Conservation (phyloP, 2,797 vertebrate species). For the Acanthiza pusilla region DNA sequence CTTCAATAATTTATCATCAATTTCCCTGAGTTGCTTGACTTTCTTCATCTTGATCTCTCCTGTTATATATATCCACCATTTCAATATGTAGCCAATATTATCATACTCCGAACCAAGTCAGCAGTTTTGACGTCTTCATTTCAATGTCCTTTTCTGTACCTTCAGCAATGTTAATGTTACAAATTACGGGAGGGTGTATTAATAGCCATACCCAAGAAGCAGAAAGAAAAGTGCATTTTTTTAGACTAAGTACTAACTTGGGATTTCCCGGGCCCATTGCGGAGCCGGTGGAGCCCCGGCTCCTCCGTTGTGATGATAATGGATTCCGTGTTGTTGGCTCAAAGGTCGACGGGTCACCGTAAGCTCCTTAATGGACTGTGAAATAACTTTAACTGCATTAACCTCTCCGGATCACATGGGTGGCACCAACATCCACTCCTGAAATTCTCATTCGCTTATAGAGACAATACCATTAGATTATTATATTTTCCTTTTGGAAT, state of each 20-base stretch:
- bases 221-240: constrained; percentile 81
- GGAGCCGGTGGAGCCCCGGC: constrained; percentile 80
- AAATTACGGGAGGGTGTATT: constrained; percentile 84
- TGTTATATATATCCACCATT: constrained; percentile 60
- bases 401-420: constrained; percentile 93
- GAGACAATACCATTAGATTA: constrained; percentile 92
- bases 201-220: constrained; percentile 82
- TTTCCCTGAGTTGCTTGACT: constrained; percentile 58
- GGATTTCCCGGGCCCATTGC: constrained; percentile 86
- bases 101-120: constrained; percentile 75
- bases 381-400: constrained; percentile 99
- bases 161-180: constrained; percentile 87
- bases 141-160: constrained; percentile 87
- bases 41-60: constrained; percentile 67
- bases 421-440: constrained; percentile 85
- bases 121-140: constrained; percentile 82
- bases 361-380: constrained; percentile 99
- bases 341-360: constrained; percentile 93
- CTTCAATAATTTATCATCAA: constrained; percentile 63
- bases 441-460: constrained; percentile 84
- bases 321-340: constrained; percentile 97
- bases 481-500: constrained; percentile 93
- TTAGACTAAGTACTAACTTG: constrained; percentile 86
- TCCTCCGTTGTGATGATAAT: constrained; percentile 98
- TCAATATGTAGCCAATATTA: constrained; percentile 68